phyloP scores from a whole-genome alignment of 2,888 invertebrate genomes.

The Plagodis pulveraria region DNA sequence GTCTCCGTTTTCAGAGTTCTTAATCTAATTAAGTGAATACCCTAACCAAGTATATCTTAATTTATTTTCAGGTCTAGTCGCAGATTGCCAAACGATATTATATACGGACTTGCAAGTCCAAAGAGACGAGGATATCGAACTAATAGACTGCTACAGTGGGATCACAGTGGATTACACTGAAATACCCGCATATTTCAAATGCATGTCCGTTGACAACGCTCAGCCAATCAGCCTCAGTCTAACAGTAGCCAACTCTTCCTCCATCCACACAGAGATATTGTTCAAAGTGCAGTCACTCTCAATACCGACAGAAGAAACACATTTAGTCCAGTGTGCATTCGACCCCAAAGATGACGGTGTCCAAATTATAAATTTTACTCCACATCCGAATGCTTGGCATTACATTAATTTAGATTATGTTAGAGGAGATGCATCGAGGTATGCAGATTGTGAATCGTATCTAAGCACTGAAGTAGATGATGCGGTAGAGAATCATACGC shows the following conservation, averaged over 20 bases:
- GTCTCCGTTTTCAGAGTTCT: too few relatives aligned
- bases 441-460: constrained; percentile 71
- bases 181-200: constrained; percentile 75
- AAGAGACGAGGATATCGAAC: constrained; percentile 63
- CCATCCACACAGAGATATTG: constrained; percentile 45
- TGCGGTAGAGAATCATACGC: constrained; percentile 52
- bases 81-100: constrained; percentile 87
- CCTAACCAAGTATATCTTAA: not conserved
- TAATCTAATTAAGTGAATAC: too few relatives aligned
- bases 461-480: constrained; percentile 54
- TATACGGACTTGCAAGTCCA: constrained; percentile 87
- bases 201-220: constrained; percentile 69
- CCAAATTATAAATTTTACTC: constrained; percentile 75
- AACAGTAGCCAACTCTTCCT: constrained; percentile 66
- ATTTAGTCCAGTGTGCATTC: constrained; percentile 76
- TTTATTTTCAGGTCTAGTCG: constrained; percentile 86
- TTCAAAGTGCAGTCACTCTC: constrained; percentile 82
- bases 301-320: constrained; percentile 79
- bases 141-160: constrained; percentile 65
- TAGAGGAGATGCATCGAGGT: constrained; percentile 51
- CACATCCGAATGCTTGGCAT: constrained; percentile 86
- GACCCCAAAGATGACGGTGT: constrained; percentile 69
- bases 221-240: constrained; percentile 68
- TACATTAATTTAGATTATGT: constrained; percentile 71
- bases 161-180: constrained; percentile 53